Evolutionary conservation across 2,888 invertebrate genomes (phyloP).

Genomic region (Drosophila subsilvestris): DNA sequence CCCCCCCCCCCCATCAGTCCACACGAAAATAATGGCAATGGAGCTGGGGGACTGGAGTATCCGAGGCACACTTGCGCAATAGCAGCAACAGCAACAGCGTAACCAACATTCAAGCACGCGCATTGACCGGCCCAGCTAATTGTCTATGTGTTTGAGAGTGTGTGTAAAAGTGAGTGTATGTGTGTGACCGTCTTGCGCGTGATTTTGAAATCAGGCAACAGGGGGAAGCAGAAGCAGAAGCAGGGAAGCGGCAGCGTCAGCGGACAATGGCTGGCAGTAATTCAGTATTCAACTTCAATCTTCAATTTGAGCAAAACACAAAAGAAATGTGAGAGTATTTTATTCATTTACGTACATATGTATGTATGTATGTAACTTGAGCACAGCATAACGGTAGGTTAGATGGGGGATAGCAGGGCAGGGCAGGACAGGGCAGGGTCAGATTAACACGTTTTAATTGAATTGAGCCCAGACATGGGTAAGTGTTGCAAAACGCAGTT

Average conservation of each 20-base stretch:
- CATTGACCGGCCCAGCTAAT: slow-evolving; percentile 61
- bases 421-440: slow-evolving; percentile 31
- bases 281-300: slow-evolving; percentile 47
- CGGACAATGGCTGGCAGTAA: slow-evolving; percentile 35
- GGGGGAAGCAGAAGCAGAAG: neutral
- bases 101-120: slow-evolving; percentile 69
- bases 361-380: slow-evolving; percentile 6
- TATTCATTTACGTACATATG: slow-evolving; percentile 38
- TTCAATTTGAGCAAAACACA: slow-evolving; percentile 50
- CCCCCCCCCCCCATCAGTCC: slow-evolving; percentile 37
- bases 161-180: slow-evolving; percentile 24
- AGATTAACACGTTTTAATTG: slow-evolving; percentile 67
- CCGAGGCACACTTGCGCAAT: slow-evolving; percentile 58
- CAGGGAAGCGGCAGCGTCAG: neutral
- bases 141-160: slow-evolving; percentile 26
- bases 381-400: slow-evolving; percentile 26
- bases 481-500: slow-evolving; percentile 62
- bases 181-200: slow-evolving; percentile 27
- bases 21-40: slow-evolving; percentile 49
- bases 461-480: slow-evolving; percentile 27
- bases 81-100: slow-evolving; percentile 40
- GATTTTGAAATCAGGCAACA: slow-evolving; percentile 48
- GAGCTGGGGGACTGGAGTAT: slow-evolving; percentile 40
- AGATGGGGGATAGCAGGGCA: slow-evolving; percentile 9
- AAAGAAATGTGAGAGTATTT: slow-evolving; percentile 51